phyloP scores from a whole-genome alignment of 2,113 vertebrate species.

The Accipiter virgatus region DNA sequence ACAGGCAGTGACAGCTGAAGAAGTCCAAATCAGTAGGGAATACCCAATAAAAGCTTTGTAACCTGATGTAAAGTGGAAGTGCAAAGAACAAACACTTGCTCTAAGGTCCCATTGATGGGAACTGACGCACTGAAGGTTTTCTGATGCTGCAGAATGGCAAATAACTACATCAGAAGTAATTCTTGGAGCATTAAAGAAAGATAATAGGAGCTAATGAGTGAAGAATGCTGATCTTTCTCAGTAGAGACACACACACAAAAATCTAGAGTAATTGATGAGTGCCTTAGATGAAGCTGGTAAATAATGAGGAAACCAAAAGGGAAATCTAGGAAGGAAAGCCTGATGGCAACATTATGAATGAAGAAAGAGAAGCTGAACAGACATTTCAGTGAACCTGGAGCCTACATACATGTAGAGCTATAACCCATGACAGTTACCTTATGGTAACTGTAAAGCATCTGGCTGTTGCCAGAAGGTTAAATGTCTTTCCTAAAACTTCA shows the following conservation, averaged over 20 bases:
- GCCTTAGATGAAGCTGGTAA: not conserved
- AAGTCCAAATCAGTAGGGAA: not conserved
- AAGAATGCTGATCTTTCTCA: not conserved
- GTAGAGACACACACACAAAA: not conserved
- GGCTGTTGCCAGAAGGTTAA: not conserved
- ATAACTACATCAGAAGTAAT: not conserved
- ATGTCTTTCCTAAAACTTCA: not conserved
- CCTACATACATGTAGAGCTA: not conserved
- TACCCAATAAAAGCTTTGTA: not conserved
- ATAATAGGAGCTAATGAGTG: not conserved
- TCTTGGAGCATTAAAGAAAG: not conserved
- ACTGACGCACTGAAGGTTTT: not conserved
- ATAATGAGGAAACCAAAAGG: not conserved
- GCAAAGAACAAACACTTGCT: not conserved
- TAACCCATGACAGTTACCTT: not conserved
- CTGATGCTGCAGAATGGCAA: not conserved
- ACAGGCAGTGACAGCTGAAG: not conserved
- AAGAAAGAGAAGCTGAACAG: not conserved
- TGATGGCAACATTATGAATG: not conserved
- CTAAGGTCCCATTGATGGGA: not conserved
- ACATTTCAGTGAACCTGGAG: not conserved
- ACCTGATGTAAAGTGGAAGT: not conserved
- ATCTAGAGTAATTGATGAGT: not conserved
- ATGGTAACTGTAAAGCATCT: not conserved
- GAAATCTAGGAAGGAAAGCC: not conserved